Conservation (phyloP, 2,888 invertebrate genomes). For the Drosophila lutescens region DNA sequence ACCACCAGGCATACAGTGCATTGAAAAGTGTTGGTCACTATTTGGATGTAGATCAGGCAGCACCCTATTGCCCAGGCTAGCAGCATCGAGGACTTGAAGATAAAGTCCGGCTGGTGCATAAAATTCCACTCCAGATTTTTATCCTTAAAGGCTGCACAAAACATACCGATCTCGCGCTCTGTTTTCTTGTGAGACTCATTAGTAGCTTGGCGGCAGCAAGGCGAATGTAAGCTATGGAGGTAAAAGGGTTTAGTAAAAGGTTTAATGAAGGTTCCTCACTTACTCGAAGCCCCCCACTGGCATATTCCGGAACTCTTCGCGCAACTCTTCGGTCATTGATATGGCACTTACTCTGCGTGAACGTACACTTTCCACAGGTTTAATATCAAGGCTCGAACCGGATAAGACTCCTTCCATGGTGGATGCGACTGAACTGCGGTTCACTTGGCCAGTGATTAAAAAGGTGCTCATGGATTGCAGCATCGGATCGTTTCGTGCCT, state of each 20-base stretch:
- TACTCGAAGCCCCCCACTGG: slow-evolving; percentile 85
- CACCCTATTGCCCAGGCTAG: slow-evolving; percentile 1
- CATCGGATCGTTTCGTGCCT: slow-evolving; percentile 87
- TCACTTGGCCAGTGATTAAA: slow-evolving; percentile 86
- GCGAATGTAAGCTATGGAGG: background rate
- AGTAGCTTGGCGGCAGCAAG: background rate
- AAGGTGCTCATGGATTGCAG: slow-evolving; percentile 91
- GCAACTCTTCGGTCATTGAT: slow-evolving; percentile 88
- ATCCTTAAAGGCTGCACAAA: slow-evolving; percentile 1
- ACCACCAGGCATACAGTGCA: background rate
- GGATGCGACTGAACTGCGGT: background rate
- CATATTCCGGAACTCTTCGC: slow-evolving; percentile 91
- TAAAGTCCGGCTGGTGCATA: background rate
- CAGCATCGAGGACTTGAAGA: background rate
- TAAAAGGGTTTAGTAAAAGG: background rate
- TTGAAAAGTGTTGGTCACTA: background rate
- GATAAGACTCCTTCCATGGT: background rate
- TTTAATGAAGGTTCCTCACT: background rate
- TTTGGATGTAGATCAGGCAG: slow-evolving; percentile 2
- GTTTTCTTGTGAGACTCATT: background rate
- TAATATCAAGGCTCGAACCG: background rate
- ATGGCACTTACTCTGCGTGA: too few relatives aligned
- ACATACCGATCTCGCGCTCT: background rate
- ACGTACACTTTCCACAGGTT: too few relatives aligned
- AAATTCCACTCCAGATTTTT: background rate